Evolutionary conservation across 2,797 vertebrate species (phyloP), one percentile per base, ranked within the genome.

Genomic region (Pangasius krempfi): DNA sequence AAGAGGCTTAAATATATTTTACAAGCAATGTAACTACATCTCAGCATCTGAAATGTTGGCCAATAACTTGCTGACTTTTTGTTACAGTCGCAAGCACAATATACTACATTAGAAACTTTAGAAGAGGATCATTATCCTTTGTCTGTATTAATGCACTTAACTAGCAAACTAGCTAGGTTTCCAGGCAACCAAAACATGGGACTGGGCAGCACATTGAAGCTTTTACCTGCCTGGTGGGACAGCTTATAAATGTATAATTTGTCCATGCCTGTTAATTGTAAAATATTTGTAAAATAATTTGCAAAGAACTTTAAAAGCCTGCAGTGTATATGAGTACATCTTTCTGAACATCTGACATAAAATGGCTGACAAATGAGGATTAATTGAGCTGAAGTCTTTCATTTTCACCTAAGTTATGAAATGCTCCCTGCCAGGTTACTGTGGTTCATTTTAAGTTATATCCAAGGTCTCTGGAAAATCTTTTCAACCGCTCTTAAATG

Each of bases 401-500:
- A 30, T 80, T 58, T 70, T 86, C 78, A 90, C 89, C 90, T 86
- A 60, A 33, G 62, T 86, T 72, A 47, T 75, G 79, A 87, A 70
- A 30, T 2, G 54, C n/a, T 84, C 56, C 37, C 80, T 79, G 40
- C 85, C 86, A 89, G 86, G 78, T 86, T 76, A 72, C 79, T 89
- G 88, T 70, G 88, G 86, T 73, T 84, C 37, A 33, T 27, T 87
- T 84, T 70, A 76, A 84, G 18, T 44, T 87, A 2, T 20, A 30
- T 86, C 66, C 84, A 84, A 90, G 79, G 62, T 56, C 70, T 88
- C n/a, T 88, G 86, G 83, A 84, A 89, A 87, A 89, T 89, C 40
- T n/a, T 47, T 80, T 88, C 37, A 78, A 85, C 86, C 27, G 22
- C 78, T 86, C 85, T 37, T 87, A 87, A 84, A 89, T 78, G 79